Conservation (phyloP, 2,888 invertebrate species). For the Poecilobothrus nobilitatus region DNA sequence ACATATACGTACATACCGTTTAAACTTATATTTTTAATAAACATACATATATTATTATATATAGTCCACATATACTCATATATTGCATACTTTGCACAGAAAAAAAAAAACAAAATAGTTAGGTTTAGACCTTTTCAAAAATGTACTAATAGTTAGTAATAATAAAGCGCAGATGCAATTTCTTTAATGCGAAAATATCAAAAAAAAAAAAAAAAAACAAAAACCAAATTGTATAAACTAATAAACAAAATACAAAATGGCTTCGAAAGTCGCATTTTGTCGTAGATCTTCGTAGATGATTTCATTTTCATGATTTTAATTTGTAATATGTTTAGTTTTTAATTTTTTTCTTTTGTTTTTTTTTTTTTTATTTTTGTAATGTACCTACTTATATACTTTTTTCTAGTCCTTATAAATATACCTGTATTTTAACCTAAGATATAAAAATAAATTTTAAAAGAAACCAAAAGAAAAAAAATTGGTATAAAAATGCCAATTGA, state of each 20-base stretch:
- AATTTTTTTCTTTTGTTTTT: neutral
- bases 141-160: too few species aligned
- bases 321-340: neutral
- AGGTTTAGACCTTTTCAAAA: too few species aligned
- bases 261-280: neutral
- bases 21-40: too few species aligned
- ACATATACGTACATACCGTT: too few species aligned
- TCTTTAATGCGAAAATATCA: neutral
- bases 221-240: neutral
- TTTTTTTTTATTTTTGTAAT: neutral
- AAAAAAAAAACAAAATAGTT: too few species aligned
- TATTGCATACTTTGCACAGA: too few species aligned
- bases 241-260: neutral
- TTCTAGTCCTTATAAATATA: neutral
- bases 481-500: neutral
- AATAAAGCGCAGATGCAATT: too few species aligned
- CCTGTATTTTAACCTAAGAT: neutral
- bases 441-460: neutral
- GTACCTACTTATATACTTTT: too few species aligned
- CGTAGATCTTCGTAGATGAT: constrained; percentile 2
- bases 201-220: neutral
- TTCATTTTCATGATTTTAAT: constrained; percentile 6
- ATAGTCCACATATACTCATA: too few species aligned
- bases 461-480: neutral
- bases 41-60: too few species aligned